A percentile compares a stretch with the other conserved stretches of the same genome.
Conservation (phyloP, 2,797 vertebrate species). For the Amphiprion clarkii region DNA sequence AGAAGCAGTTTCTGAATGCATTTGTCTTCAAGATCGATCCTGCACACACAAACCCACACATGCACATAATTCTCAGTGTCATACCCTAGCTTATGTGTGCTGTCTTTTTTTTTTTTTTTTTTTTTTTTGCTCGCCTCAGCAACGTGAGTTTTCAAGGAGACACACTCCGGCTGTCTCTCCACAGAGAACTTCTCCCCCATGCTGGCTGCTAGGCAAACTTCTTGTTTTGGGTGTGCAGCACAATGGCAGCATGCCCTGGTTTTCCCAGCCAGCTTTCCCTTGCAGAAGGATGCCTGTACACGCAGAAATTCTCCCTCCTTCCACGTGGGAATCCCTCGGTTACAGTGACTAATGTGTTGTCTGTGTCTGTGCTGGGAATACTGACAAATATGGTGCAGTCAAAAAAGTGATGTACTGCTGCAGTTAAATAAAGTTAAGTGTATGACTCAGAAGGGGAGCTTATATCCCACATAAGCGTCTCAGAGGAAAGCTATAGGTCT, state of each 20-base stretch:
- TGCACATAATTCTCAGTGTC: slow-evolving; percentile 8
- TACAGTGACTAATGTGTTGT: slow-evolving; percentile 75
- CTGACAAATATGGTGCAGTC: slow-evolving; percentile 62
- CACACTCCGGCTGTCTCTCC: slow-evolving; percentile 33
- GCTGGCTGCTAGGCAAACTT: slow-evolving; percentile 46
- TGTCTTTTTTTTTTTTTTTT: slow-evolving; percentile 63
- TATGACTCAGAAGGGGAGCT: slow-evolving; percentile 38
- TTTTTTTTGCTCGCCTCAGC: slow-evolving; percentile 67
- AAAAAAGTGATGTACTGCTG: slow-evolving; percentile 61
- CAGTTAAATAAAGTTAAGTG: slow-evolving; percentile 68
- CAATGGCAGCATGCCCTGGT: slow-evolving; percentile 61
- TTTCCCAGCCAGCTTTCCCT: slow-evolving; percentile 47
- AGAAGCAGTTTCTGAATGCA: not conserved
- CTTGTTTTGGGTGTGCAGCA: slow-evolving; percentile 47
- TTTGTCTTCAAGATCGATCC: not conserved
- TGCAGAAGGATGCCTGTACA: slow-evolving; percentile 38
- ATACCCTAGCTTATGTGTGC: slow-evolving; percentile 46
- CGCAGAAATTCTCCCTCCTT: slow-evolving; percentile 57
- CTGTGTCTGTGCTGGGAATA: slow-evolving; percentile 58
- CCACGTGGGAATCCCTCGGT: slow-evolving; percentile 70
- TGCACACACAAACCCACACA: not conserved
- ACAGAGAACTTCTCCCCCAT: slow-evolving; percentile 34
- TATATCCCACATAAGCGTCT: slow-evolving; percentile 31
- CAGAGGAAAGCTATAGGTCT: slow-evolving; percentile 32
- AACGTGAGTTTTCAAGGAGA: slow-evolving; percentile 66